Evolutionary conservation across 1,140 invertebrate genomes (phyloP), one percentile per base, ranked within the genome.

Genomic region (Drosophila athabasca): DNA sequence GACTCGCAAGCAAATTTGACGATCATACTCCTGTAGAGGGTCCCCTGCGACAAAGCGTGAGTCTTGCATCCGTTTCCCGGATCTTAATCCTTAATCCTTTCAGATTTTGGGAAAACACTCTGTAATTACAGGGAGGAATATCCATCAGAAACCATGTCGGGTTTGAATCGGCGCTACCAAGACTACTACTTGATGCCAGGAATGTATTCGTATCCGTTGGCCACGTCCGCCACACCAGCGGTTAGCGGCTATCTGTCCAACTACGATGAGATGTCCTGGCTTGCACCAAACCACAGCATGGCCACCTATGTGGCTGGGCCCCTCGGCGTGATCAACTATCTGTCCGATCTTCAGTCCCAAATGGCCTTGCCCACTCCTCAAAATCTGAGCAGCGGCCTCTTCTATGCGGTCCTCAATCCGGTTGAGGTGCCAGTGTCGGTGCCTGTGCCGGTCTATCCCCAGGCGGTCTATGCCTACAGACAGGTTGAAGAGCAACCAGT

Each of bases 101-200:
- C 11, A 39, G 35, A 4, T 39, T 11, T 4, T 11, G 35, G 11
- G 3, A 13, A 39, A 11, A 11, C 35, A 13, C 35, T 39, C 0
- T 46, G 19, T 8, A 45, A 43, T 31, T 31, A 9, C 29, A 31
- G 2, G 19, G 49, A 53, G 5, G 17, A 29, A 35, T 29, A 54
- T 19, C 24, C 43, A 3, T 17, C 3, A 6, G 11, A 1, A 17
- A 51, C 11, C 9, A 83, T 83, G 80, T 64, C 76, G 35, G 19
- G 49, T 24, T 58, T 61, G 35, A 39, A 39, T 13, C 35, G 13
- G 35, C 35, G 29, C 6, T 52, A 46, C 8, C 26, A 73, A 26
- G 72, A 35, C n/a, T 68, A 65, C 48, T 76, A 77, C n/a, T 76
- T 64, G 8, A 79, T 65, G 50, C 80, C 82, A 4, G 72, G 83